Base-by-base conservation (phyloP, 2,888 invertebrate genomes). In the Rhimphoctona megacephalus region DNA sequence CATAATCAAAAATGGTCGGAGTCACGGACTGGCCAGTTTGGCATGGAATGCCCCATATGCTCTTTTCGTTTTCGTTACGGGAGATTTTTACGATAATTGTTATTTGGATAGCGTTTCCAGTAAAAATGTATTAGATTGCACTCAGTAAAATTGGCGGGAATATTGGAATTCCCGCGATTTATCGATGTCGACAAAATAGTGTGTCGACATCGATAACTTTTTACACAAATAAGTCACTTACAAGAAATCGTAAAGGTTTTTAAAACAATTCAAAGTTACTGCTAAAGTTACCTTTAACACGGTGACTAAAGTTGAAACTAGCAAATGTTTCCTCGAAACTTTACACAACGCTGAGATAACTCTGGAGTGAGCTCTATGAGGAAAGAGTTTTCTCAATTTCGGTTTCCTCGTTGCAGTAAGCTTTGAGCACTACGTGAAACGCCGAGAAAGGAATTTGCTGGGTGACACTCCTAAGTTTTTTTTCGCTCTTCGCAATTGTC, bases 331-430 rank as follows among this genome's bases (percentile, higher is more conserved):
- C 33, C n/a, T 66, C 39, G 7, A 19, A 66, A 39, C 39, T 66
- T 11, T 3, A 66, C 36, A 61, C 61, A 25, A 25, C 30, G 25
- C 61, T 25, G 61, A 61, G 61, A 30, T 61, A 61, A 61, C 30
- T 61, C 30, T 30, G 30, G 5, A 30, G 25, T 30, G 25, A 61
- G 22, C 61, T 17, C 61, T n/a, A 30, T 25, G 14, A 61, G 61
- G 30, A 30, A 61, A 61, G 61, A 25, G 61, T 66, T 66, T 66
- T 66, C 66, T 36, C 66, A 66, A 66, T 66, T 66, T 66, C 39
- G 66, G 36, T 39, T 66, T 66, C n/a, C 66, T 66, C 66, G n/a
- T 39, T 36, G 39, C 3, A n/a, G 66, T 39, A 39, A 66, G 66
- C 36, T 66, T 66, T 22, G n/a, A 66, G 66, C 66, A 39, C 8